Base-by-base conservation (phyloP, 2,888 invertebrate genomes). In the Eulithis prunata region DNA sequence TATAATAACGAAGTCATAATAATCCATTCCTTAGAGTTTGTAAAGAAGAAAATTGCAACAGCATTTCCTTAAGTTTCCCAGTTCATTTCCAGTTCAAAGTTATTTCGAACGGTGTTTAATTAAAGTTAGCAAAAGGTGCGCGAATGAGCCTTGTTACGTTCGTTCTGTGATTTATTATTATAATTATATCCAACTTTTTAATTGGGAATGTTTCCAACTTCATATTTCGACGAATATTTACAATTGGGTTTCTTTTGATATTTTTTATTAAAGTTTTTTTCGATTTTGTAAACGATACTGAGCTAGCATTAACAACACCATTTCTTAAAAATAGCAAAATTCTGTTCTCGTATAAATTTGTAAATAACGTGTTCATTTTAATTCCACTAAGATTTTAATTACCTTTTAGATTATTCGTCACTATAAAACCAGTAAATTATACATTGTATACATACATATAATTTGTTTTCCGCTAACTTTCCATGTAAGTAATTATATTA, bases 51-150 rank as follows among this genome's bases (percentile, higher is more conserved):
- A 75, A 77, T 75, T 71, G 76, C 75, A 77, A 76, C 76, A 74
- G 64, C 71, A 73, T 77, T 78, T 73, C 71, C 70, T 70, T 73
- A 57, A 58, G 54, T 68, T 52, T 36, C 45, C 68, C 72, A 73
- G 72, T 71, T 66, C 59, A 53, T 46, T 36, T 71, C 73, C 61
- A 76, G 75, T 62, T 47, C 14, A 11, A 62, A 57, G 69, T 63
- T 54, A n/a, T n/a, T 51, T 58, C 57, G 56, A 68, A 69, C 69
- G 38, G 61, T 65, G 75, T 78, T 76, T 77, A 79, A 81, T 81
- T 79, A 78, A 78, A 78, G 69, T 76, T 74, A 56, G 68, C 46
- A 64, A 60, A 71, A 75, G 69, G 72, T 76, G 75, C 68, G 72
- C 69, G 61, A 46, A 55, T 55, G 47, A 62, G 69, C 64, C 65